Evolutionary conservation across 2,888 invertebrate genomes (phyloP).

Genomic region (Drosophila tripunctata): DNA sequence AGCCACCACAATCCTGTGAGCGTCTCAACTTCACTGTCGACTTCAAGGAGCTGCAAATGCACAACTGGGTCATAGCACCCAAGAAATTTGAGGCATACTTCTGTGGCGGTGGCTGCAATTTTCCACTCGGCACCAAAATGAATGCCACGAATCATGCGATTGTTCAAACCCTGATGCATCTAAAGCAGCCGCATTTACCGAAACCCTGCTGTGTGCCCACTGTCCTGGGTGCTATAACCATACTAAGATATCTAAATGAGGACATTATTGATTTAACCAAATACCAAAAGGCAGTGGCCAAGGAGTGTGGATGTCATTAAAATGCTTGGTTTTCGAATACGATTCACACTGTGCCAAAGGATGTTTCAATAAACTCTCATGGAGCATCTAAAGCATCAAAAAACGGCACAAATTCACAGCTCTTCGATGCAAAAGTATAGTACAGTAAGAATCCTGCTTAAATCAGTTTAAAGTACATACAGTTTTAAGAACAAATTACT

Average conservation of each 20-base stretch:
- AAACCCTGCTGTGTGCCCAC: constrained; percentile 97
- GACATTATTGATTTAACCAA: constrained; percentile 95
- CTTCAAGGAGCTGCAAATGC: constrained; percentile 94
- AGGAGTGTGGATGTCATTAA: constrained; percentile 97
- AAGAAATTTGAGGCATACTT: constrained; percentile 97
- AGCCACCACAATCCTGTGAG: constrained; percentile 89
- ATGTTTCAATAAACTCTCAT: no score
- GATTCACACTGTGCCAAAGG: no score
- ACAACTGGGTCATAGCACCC: constrained; percentile 98
- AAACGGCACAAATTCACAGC: no score
- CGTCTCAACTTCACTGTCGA: constrained; percentile 95
- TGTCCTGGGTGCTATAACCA: constrained; percentile 93
- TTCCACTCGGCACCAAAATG: constrained; percentile 95
- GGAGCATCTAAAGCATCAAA: no score
- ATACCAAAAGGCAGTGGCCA: constrained; percentile 98
- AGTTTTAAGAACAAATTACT: no score
- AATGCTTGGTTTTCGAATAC: background rate
- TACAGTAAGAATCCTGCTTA: no score
- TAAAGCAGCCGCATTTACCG: constrained; percentile 92
- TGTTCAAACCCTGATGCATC: constrained; percentile 95
- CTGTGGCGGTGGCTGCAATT: constrained; percentile 96
- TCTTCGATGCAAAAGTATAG: no score
- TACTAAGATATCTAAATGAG: constrained; percentile 94
- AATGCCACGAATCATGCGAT: constrained; percentile 98
- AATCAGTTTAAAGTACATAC: no score